Conservation (phyloP, 2,888 invertebrate genomes). For the Amphipyra tragopoginis region DNA sequence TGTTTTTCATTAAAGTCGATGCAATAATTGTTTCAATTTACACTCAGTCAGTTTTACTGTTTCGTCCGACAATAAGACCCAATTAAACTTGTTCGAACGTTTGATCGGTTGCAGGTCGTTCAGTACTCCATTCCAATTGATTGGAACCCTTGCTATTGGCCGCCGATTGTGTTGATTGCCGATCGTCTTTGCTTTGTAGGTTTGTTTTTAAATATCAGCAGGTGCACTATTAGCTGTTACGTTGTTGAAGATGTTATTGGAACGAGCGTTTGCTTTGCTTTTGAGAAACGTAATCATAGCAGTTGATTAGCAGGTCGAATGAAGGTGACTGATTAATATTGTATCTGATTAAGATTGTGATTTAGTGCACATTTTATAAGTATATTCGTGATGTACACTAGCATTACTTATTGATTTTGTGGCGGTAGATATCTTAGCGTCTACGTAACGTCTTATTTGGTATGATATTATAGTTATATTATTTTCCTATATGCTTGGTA, state of each 20-base stretch:
- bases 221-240: slow-evolving; percentile 23
- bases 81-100: slow-evolving; percentile 64
- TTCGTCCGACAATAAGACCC: slow-evolving; percentile 59
- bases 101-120: slow-evolving; percentile 54
- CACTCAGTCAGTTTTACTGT: slow-evolving; percentile 59
- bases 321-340: slow-evolving; percentile 16
- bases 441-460: too few relatives aligned
- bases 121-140: slow-evolving; percentile 60
- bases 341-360: background rate
- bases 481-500: too few relatives aligned
- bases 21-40: slow-evolving; percentile 61
- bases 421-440: too few relatives aligned
- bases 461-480: too few relatives aligned
- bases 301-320: background rate
- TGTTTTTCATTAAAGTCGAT: slow-evolving; percentile 33
- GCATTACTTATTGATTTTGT: too few relatives aligned
- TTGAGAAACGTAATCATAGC: background rate
- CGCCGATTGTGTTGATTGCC: slow-evolving; percentile 32
- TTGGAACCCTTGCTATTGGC: slow-evolving; percentile 40
- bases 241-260: slow-evolving; percentile 12
- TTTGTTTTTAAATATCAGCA: slow-evolving; percentile 37
- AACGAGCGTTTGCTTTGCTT: background rate
- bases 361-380: slow-evolving; percentile 22
- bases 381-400: background rate
- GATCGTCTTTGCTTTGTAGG: slow-evolving; percentile 23